A percentile compares a stretch with the other conserved stretches of the same genome.
phyloP scores from a whole-genome alignment of 2,797 vertebrate species.

The Syngnathus acus region DNA sequence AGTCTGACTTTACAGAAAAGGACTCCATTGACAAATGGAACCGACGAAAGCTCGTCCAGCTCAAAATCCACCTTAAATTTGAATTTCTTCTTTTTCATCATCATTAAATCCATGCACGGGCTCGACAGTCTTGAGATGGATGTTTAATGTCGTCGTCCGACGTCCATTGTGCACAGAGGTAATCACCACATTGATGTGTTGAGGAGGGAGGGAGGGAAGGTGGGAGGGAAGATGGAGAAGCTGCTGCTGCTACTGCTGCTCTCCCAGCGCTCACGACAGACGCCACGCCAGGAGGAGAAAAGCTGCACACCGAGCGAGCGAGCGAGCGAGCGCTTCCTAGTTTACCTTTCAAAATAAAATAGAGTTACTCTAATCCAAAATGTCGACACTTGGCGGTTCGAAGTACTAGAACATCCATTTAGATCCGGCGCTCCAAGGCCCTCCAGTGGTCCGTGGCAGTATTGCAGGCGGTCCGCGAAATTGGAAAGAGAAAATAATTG shows the following conservation, averaged over 20 bases:
- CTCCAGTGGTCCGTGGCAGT: too few species aligned
- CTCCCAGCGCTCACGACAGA: too few species aligned
- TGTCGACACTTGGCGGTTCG: too few species aligned
- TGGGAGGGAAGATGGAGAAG: neutral
- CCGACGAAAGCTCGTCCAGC: constrained; percentile 90
- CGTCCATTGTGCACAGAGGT: constrained; percentile 30
- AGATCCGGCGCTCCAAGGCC: too few species aligned
- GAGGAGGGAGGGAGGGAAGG: neutral
- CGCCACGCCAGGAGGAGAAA: too few species aligned
- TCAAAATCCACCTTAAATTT: constrained; percentile 95
- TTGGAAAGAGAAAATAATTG: too few species aligned
- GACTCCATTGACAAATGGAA: constrained; percentile 93
- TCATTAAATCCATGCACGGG: constrained; percentile 77
- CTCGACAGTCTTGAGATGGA: constrained; percentile 12
- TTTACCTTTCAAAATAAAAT: constrained; percentile 21
- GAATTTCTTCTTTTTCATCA: constrained; percentile 98
- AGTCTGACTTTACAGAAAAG: constrained; percentile 96
- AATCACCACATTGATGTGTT: neutral
- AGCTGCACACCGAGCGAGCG: too few species aligned
- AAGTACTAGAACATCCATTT: too few species aligned
- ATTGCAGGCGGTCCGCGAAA: too few species aligned
- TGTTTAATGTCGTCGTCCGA: constrained; percentile 8
- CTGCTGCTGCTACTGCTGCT: neutral
- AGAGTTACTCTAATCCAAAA: neutral
- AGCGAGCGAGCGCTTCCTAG: constrained; percentile 9